Conservation (phyloP, 2,888 invertebrate species). For the Andrena flavipes region DNA sequence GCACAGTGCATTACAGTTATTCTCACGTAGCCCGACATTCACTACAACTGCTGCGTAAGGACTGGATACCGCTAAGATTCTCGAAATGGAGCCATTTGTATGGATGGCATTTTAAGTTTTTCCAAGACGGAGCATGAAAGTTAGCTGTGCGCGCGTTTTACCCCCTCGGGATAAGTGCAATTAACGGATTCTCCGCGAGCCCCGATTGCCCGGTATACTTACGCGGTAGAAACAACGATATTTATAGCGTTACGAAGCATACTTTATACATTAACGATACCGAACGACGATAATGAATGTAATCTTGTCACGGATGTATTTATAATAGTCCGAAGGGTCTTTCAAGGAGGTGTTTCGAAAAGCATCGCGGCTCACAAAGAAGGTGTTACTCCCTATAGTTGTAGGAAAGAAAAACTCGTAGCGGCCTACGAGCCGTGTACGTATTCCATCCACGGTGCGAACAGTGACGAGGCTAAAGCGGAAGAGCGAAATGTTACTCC, state of each 20-base stretch:
- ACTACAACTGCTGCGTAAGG: constrained; percentile 42
- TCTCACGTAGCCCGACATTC: constrained; percentile 71
- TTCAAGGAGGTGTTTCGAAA: too few species aligned
- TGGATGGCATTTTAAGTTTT: constrained; percentile 54
- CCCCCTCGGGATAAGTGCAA: constrained; percentile 4
- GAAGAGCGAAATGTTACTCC: constrained; percentile 33
- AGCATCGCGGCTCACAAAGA: too few species aligned
- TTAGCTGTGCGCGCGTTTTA: neutral
- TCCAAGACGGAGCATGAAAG: constrained; percentile 21
- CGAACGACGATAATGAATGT: too few species aligned
- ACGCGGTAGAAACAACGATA: neutral
- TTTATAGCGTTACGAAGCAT: neutral
- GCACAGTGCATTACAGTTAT: constrained; percentile 74
- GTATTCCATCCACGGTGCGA: constrained; percentile 13
- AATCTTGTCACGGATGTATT: too few species aligned
- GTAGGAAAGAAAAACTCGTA: constrained; percentile 4
- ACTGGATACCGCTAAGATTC: constrained; percentile 67
- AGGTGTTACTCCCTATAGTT: constrained; percentile 5
- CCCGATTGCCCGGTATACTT: neutral
- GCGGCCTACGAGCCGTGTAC: neutral
- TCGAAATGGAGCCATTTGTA: constrained; percentile 62
- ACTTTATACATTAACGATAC: too few species aligned
- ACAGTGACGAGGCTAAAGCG: constrained; percentile 24
- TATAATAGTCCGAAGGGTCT: too few species aligned
- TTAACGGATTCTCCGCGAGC: constrained; percentile 5